phyloP scores from a whole-genome alignment of 2,113 vertebrate genomes.

The Tyrannus savana region DNA sequence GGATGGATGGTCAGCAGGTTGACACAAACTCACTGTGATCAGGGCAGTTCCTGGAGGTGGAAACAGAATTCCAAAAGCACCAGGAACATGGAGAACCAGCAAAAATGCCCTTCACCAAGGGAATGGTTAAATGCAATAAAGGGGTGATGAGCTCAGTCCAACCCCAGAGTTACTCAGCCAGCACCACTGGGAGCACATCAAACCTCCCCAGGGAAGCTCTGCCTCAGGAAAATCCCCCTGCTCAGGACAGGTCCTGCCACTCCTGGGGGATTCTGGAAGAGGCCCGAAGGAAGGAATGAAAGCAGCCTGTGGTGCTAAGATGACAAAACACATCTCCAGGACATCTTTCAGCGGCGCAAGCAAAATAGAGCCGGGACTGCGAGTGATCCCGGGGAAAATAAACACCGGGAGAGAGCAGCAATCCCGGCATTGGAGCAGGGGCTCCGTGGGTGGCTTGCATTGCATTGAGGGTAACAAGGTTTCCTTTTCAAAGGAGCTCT shows the following conservation, averaged over 20 bases:
- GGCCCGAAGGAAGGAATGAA: neutral
- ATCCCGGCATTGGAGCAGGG: neutral
- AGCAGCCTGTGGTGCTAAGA: neutral
- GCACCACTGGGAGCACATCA: neutral
- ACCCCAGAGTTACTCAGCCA: neutral
- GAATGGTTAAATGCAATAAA: neutral
- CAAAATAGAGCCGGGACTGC: conserved; percentile 3
- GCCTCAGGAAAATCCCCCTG: neutral
- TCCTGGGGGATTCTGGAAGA: neutral
- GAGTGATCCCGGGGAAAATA: conserved; percentile 25
- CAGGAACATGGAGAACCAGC: neutral
- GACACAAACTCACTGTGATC: neutral
- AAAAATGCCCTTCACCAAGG: neutral
- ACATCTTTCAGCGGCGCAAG: conserved; percentile 9
- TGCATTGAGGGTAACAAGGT: neutral
- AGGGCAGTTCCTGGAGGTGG: neutral
- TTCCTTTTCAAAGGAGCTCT: conserved; percentile 16
- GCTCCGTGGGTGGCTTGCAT: conserved; percentile 54
- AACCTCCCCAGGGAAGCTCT: neutral
- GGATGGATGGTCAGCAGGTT: neutral
- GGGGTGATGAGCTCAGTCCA: neutral
- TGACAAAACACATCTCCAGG: conserved; percentile 58
- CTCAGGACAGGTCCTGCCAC: neutral
- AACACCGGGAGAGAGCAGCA: conserved; percentile 25
- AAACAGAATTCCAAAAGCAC: neutral